Base-by-base conservation (phyloP, 1,140 invertebrate species). In the Apis laboriosa region DNA sequence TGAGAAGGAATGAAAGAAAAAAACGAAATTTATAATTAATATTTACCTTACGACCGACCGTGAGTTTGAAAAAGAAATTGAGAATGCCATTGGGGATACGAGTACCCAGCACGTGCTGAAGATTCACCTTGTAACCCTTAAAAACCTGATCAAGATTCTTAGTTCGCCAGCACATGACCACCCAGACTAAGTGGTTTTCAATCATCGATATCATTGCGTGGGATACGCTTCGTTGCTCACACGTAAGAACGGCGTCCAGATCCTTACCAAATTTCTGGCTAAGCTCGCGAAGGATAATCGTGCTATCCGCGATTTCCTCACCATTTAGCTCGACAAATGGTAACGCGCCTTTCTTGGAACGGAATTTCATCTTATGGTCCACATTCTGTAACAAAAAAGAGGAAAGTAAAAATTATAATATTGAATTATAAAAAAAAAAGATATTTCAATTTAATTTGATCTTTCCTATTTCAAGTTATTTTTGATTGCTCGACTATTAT, bases 121-220 rank as follows among this genome's bases (percentile, higher is more conserved):
- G 95, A 92, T 98, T 98, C 85, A 98, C 95, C 95, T 98, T 98
- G 95, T 98, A 98, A 34, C 97, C 97, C 94, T 97, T 97, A 90
- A 98, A 95, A 77, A 98, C 96, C 88, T 96, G 96, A 88, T 98
- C 97, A 8, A 97, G 96, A 91, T 97, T 97, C 95, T 98, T 98
- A 87, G 97, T 96, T 89, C 97, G 96, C 97, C 97, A 98, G 94
- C 96, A 98, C 90, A 96, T 95, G 66, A 98, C 96, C 85, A 98
- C 97, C 97, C 97, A 98, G 66, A 97, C 96, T 15, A 98, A 95
- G 93, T 99, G 98, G 92, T 98, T 98, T 94, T 99, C 98, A 88
- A 98, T 96, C 98, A 99, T 98, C 49, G 97, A 97, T 90, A 98
- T 97, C 95, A 98, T 98, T n/a, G 98, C 98, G 93, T 99, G 97